Base-by-base conservation (phyloP, 2,797 vertebrate species). In the Propithecus deckenii region DNA sequence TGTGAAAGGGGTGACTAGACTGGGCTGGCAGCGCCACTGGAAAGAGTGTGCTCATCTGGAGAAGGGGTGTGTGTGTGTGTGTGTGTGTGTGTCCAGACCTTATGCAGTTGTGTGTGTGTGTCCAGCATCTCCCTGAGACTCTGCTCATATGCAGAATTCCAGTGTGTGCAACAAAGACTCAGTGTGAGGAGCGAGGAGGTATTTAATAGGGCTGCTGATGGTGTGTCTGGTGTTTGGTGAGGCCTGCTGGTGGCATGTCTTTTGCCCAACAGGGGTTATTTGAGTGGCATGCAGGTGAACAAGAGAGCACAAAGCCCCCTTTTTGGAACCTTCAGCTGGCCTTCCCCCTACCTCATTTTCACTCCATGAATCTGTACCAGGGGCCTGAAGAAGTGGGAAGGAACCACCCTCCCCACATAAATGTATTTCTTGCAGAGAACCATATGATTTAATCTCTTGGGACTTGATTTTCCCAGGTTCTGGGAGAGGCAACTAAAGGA, bases 21-120 rank as follows among this genome's bases (percentile, higher is more conserved):
- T 7, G 81, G 63, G 75, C 86, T 97, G 98, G 98, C 97, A 96
- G 85, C 69, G 65, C 55, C 84, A 61, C 94, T 98, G 97, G 98
- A 98, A 98, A 98, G 96, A 97, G 94, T 95, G 94, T 96, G 95
- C 81, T 97, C 97, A 96, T 97, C 87, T 96, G 92, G 96, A 91
- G 85, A 81, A 88, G 65, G 95, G 0, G 2, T 18, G 69, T 46
- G 69, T 7, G 20, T 50, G 22, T 46, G 32, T n/a, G 69, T n/a
- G 69, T 14, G 10, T 57, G 57, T 76, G 48, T 57, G 57, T 76
- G 48, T 80, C 48, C 10, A 38, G 81, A n/a, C 81, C 55, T 35
- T 30, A 63, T 91, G 86, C 43, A 75, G 32, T 71, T 80, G 41
- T 86, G 38, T 89, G 52, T 59, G 17, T 65, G 17, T 89, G 46